Percentiles rank a stretch among this genome's conserved stretches.
These are phyloP conservation scores for Ornithoptera alexandrae DNA, from an alignment of 2,888 invertebrate species.

Conservation along the genomic window DNA sequence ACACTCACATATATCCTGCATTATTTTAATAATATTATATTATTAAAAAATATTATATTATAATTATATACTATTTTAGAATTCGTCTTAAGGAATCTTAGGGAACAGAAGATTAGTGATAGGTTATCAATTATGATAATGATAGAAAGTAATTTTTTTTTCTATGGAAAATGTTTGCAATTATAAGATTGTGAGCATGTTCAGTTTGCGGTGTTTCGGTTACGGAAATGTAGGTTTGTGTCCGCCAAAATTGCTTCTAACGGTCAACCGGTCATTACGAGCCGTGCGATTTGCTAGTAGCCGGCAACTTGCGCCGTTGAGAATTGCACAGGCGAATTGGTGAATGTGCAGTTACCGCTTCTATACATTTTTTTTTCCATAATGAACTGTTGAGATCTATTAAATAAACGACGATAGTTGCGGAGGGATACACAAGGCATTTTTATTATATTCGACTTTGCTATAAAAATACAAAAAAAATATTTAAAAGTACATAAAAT, in stretches of 20 bases:
- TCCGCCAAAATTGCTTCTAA: constrained; percentile 27
- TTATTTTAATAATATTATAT: no score
- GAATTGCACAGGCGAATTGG: constrained; percentile 13
- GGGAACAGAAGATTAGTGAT: no score
- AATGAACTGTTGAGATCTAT: background rate
- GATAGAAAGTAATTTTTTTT: no score
- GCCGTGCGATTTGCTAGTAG: constrained; percentile 13
- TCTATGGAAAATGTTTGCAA: background rate
- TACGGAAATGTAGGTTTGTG: constrained; percentile 23
- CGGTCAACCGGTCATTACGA: constrained; percentile 24
- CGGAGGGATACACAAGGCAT: no score
- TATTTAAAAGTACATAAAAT: no score
- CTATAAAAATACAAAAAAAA: no score
- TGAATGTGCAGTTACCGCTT: constrained; percentile 2
- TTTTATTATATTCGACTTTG: no score
- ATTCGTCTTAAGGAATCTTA: no score
- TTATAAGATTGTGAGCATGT: constrained; percentile 10
- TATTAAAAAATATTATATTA: no score
- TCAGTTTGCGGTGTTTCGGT: constrained; percentile 12
- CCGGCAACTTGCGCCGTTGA: background rate
- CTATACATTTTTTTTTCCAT: background rate
- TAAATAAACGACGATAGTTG: background rate
- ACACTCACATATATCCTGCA: no score
- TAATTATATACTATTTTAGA: no score
- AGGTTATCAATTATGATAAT: no score